phyloP scores from a whole-genome alignment of 2,113 vertebrate species.

The Amphiprion percula region DNA sequence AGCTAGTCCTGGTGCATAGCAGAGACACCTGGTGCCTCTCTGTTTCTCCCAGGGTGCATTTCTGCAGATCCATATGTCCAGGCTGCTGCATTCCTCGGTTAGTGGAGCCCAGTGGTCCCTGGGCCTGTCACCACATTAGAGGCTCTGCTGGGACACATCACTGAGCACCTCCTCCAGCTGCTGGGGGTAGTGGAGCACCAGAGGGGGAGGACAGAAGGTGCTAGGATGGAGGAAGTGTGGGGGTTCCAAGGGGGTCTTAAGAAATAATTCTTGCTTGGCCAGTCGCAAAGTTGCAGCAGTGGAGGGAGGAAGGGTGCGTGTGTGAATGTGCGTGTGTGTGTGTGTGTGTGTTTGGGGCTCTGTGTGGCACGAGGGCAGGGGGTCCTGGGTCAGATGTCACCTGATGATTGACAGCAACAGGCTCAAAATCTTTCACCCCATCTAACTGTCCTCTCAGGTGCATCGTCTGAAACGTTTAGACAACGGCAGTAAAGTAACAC shows the following conservation, averaged over 20 bases:
- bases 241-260: slow-evolving; percentile 35
- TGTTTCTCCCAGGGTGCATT: slow-evolving; percentile 66
- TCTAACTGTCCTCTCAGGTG: slow-evolving; percentile 46
- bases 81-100: slow-evolving; percentile 54
- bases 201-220: slow-evolving; percentile 24
- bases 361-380: slow-evolving; percentile 43
- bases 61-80: slow-evolving; percentile 60
- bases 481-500: slow-evolving; percentile 58
- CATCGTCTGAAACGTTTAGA: slow-evolving; percentile 45
- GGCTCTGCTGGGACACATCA: slow-evolving; percentile 79
- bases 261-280: slow-evolving; percentile 56
- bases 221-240: slow-evolving; percentile 51
- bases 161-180: slow-evolving; percentile 76
- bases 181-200: slow-evolving; percentile 55
- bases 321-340: slow-evolving; percentile 41
- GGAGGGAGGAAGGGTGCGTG: slow-evolving; percentile 35
- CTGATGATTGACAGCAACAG: slow-evolving; percentile 78
- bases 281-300: slow-evolving; percentile 52
- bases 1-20: slow-evolving; percentile 29
- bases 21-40: slow-evolving; percentile 59
- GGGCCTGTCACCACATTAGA: slow-evolving; percentile 78
- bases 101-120: slow-evolving; percentile 64
- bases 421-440: slow-evolving; percentile 55
- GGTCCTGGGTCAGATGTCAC: slow-evolving; percentile 68
- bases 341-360: slow-evolving; percentile 33